Evolutionary conservation across 2,888 invertebrate genomes (phyloP), one percentile per base, ranked within the genome.

Genomic region (Mamestra brassicae): DNA sequence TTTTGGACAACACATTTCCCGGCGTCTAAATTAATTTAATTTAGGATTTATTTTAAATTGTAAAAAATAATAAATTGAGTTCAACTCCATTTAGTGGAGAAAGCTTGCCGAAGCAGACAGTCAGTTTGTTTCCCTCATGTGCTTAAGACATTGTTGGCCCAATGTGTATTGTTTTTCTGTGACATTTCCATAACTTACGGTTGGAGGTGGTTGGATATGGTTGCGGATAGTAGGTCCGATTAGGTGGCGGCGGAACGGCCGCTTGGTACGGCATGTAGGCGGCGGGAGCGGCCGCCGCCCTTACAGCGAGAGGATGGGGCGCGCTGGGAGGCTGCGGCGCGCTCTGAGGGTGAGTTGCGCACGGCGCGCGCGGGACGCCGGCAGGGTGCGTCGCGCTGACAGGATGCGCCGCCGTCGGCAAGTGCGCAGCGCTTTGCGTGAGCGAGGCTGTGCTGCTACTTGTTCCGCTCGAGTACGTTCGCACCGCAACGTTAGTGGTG

Each of bases 171-270:
- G 52, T 17, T 47, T 78, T 26, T 60, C 5, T 65, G 11, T 15
- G 47, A 10, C 11, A 47, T 42, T 42, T n/a, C 13, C 11, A 76
- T 34, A 34, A 87, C 89, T 87, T 81, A 89, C 89, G 69, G 52
- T 78, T 64, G 26, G 75, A 7, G 17, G 67, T n/a, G 4, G 86
- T 34, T 15, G 70, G 61, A 55, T 83, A 83, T 8, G 70, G 15
- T 58, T 80, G 89, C 10, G 76, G 66, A 68, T 84, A 86, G 65
- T 83, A 87, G 8, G 81, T 80, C 10, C 87, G 74, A 57, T 45
- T 73, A 36, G 76, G 61, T n/a, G 86, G 90, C n/a, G 89, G 90
- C 17, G 85, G 87, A 6, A 84, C 74, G 17, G 79, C 75, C 5
- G 86, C 79, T 50, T 88, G 88, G 64, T 78, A 89, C 5, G 79